These are phyloP conservation scores for Diglossa cyanea DNA, from an alignment of 2,797 vertebrate species.

Conservation along the genomic window DNA sequence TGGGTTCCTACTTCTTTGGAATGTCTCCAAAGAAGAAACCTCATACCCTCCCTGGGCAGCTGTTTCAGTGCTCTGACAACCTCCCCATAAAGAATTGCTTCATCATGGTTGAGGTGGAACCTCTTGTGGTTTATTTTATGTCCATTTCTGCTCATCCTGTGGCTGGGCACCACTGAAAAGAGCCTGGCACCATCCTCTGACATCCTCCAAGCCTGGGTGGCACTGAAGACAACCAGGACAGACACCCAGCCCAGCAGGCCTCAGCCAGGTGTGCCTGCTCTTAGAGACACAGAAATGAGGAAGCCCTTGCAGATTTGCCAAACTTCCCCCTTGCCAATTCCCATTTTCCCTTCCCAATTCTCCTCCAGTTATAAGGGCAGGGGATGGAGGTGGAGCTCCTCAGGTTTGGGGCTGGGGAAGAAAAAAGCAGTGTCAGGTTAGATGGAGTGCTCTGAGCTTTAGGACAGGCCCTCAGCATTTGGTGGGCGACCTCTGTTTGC, in stretches of 20 bases:
- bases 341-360: neutral
- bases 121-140: neutral
- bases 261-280: neutral
- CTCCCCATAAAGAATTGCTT: neutral
- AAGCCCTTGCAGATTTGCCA: neutral
- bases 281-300: neutral
- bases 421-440: neutral
- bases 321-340: neutral
- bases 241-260: neutral
- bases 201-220: neutral
- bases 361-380: neutral
- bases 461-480: neutral
- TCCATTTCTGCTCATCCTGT: neutral
- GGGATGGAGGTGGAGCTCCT: neutral
- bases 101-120: neutral
- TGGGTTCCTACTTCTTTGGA: neutral
- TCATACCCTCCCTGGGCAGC: rapidly evolving
- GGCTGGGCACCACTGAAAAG: neutral
- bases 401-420: neutral
- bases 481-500: neutral
- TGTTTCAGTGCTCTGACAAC: neutral
- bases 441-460: neutral
- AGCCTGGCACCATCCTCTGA: neutral
- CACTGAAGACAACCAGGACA: neutral
- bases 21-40: neutral